These are phyloP conservation scores for Phylloscopus collybita DNA, from an alignment of 2,797 vertebrate genomes.

Conservation along the genomic window DNA sequence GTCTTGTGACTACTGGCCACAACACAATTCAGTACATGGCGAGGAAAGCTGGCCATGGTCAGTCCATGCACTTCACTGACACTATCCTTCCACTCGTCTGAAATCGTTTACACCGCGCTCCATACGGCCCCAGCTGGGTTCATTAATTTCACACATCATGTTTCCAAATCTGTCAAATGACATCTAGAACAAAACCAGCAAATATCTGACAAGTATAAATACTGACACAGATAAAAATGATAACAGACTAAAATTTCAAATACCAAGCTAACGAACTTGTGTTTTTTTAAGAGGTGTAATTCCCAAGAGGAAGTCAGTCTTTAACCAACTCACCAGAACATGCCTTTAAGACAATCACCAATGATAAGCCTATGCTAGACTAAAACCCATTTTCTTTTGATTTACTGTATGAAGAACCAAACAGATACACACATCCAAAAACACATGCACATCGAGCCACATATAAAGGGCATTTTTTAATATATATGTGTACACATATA, in stretches of 20 bases:
- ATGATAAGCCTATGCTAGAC: not conserved
- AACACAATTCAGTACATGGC: accelerated
- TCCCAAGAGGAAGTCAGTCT: not conserved
- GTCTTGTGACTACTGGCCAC: not conserved
- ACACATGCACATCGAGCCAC: not conserved
- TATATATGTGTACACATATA: accelerated
- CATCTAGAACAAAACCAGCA: not conserved
- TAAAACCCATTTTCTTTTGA: not conserved
- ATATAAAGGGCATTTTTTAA: accelerated
- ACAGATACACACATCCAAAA: not conserved
- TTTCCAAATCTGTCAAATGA: not conserved
- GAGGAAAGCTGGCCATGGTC: not conserved
- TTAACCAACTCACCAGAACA: not conserved
- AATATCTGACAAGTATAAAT: not conserved
- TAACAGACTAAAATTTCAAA: not conserved
- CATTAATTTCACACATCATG: accelerated
- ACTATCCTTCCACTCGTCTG: not conserved
- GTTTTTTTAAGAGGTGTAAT: not conserved
- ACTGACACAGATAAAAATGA: not conserved
- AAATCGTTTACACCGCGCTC: not conserved
- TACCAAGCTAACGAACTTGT: not conserved
- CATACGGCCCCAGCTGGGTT: not conserved
- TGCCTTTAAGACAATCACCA: not conserved
- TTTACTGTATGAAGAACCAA: not conserved
- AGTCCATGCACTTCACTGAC: not conserved